Conservation (phyloP, 2,888 invertebrate genomes). For the Thereva unica region DNA sequence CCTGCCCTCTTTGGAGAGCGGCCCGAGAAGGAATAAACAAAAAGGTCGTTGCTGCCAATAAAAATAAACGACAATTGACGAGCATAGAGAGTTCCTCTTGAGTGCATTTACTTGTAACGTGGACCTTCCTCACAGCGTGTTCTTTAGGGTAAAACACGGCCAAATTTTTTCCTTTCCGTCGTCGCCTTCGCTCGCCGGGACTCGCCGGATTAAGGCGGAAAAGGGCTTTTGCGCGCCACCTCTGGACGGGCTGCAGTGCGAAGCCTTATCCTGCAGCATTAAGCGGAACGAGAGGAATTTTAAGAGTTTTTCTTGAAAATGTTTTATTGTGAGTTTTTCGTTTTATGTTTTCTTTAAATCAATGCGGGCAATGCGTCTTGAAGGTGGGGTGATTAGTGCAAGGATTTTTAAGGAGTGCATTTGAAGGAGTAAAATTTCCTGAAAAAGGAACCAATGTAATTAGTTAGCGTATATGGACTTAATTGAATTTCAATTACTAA, state of each 20-base stretch:
- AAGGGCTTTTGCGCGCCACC: conserved; percentile 27
- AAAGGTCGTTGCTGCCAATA: conserved; percentile 33
- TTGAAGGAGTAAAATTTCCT: no score
- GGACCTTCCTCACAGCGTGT: conserved; percentile 47
- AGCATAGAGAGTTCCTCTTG: conserved; percentile 49
- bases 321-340: conserved; percentile 20
- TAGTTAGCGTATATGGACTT: no score
- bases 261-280: conserved; percentile 29
- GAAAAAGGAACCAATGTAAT: no score
- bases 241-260: conserved; percentile 11
- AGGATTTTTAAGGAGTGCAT: no score
- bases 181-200: conserved; percentile 18
- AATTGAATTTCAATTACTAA: no score
- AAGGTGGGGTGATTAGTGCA: no score
- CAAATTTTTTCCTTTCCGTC: conserved; percentile 28
- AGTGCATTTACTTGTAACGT: conserved; percentile 60
- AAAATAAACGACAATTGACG: conserved; percentile 35
- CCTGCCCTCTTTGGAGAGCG: conserved; percentile 5
- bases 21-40: conserved; percentile 22
- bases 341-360: no score
- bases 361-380: no score
- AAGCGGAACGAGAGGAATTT: conserved; percentile 18
- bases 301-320: conserved; percentile 25
- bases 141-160: conserved; percentile 28
- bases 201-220: conserved; percentile 24